These are phyloP conservation scores for Bruchidius siliquastri DNA, from an alignment of 2,888 invertebrate genomes.

Conservation along the genomic window DNA sequence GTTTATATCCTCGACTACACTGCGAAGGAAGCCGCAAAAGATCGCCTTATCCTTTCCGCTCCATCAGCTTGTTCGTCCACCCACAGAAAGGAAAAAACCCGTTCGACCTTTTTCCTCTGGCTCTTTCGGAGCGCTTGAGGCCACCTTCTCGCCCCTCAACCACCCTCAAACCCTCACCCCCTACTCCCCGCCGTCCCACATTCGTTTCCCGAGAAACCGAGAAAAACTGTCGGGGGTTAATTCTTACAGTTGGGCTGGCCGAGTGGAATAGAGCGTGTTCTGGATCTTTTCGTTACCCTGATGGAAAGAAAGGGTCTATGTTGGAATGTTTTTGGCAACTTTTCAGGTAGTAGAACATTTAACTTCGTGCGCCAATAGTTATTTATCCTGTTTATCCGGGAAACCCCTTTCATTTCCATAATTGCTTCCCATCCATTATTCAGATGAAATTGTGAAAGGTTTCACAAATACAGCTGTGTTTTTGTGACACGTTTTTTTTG, in stretches of 20 bases:
- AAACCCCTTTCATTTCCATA: too few species aligned
- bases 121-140: not conserved
- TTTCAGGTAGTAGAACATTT: too few species aligned
- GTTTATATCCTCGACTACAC: not conserved
- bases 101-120: not conserved
- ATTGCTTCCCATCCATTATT: too few species aligned
- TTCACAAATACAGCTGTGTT: too few species aligned
- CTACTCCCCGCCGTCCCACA: not conserved
- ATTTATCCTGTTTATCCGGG: too few species aligned
- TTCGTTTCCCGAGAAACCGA: not conserved
- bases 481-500: too few species aligned
- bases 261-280: not conserved
- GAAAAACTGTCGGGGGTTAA: not conserved
- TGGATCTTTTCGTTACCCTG: not conserved
- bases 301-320: not conserved
- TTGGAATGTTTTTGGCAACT: too few species aligned
- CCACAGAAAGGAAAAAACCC: not conserved
- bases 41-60: not conserved
- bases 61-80: not conserved
- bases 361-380: too few species aligned
- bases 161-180: not conserved
- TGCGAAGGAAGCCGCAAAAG: not conserved
- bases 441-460: too few species aligned
- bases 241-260: not conserved
- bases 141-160: not conserved